Conservation (phyloP, 2,888 invertebrate species). For the Protonemura montana region DNA sequence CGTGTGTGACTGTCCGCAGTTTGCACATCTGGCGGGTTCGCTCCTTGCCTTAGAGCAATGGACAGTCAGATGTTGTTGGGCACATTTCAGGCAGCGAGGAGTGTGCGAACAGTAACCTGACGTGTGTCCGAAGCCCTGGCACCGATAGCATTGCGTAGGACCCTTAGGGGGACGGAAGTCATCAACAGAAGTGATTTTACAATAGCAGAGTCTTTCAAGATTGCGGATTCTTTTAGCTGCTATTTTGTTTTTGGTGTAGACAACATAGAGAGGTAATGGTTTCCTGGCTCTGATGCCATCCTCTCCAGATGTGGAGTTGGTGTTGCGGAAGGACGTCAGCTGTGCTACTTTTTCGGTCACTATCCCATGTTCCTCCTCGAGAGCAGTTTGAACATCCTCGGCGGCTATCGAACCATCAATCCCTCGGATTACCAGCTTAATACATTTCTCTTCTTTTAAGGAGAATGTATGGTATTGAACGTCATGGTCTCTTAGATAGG, state of each 20-base stretch:
- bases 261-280: not conserved
- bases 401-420: not conserved
- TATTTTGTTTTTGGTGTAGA: not conserved
- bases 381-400: not conserved
- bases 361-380: not conserved
- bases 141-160: not conserved
- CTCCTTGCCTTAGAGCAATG: not conserved
- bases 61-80: not conserved
- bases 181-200: not conserved
- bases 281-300: not conserved
- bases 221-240: not conserved
- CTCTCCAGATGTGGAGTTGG: no score
- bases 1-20: not conserved
- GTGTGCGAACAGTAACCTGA: not conserved
- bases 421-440: not conserved
- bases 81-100: not conserved
- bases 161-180: not conserved
- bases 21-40: not conserved
- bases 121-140: not conserved
- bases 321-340: not conserved
- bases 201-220: not conserved
- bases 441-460: not conserved
- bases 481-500: not conserved
- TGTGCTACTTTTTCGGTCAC: not conserved
- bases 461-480: not conserved